Conservation (phyloP, 1,140 invertebrate species). For the Drosophila nigrodunni region DNA sequence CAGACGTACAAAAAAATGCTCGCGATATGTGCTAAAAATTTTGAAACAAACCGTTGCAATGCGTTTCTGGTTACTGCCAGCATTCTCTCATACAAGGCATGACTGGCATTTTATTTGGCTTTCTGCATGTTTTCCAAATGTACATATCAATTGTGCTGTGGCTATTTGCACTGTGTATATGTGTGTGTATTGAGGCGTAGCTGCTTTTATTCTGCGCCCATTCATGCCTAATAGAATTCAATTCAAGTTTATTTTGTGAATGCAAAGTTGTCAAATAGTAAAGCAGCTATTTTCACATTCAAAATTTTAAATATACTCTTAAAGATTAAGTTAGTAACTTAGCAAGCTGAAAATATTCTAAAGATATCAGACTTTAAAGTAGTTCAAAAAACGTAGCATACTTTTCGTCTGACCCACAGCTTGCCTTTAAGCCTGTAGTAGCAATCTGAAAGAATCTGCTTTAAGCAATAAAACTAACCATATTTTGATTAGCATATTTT, state of each 20-base stretch:
- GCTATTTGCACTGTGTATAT: neutral
- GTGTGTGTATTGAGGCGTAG: conserved; percentile 20
- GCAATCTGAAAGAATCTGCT: no score
- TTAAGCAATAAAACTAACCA: no score
- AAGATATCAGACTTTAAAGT: no score
- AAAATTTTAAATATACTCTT: neutral
- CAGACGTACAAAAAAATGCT: conserved; percentile 31
- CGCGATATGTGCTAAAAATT: conserved; percentile 50
- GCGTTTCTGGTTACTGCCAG: conserved; percentile 8
- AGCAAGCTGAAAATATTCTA: no score
- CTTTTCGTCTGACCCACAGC: no score
- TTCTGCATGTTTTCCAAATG: conserved; percentile 28
- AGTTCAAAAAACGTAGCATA: no score
- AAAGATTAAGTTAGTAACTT: no score
- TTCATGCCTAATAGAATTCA: conserved; percentile 24
- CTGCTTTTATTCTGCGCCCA: conserved; percentile 12
- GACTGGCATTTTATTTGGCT: conserved; percentile 15
- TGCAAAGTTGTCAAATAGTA: conserved; percentile 9
- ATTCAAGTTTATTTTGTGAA: conserved; percentile 7
- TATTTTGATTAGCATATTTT: neutral
- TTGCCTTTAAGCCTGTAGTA: no score
- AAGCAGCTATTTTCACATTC: neutral
- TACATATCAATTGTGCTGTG: conserved; percentile 39
- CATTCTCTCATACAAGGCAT: neutral
- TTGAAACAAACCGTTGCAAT: conserved; percentile 4